phyloP scores from a whole-genome alignment of 2,113 vertebrate genomes.

The Grus americana region DNA sequence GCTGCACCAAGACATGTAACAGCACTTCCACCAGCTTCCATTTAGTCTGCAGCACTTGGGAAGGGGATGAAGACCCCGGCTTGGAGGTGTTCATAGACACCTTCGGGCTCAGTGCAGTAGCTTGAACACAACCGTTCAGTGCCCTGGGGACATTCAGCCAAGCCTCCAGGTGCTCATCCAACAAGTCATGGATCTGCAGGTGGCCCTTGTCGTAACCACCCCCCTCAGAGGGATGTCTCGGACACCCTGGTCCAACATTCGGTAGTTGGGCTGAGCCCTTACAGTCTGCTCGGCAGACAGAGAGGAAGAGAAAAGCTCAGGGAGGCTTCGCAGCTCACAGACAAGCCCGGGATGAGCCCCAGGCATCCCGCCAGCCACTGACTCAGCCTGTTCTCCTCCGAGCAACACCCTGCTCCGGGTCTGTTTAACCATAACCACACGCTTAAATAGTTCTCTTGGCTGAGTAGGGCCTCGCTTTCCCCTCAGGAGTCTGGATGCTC shows the following conservation, averaged over 20 bases:
- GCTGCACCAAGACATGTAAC: neutral
- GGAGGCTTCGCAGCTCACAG: neutral
- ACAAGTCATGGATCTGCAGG: neutral
- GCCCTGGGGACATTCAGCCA: neutral
- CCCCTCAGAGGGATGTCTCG: neutral
- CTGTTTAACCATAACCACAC: neutral
- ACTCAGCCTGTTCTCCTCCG: neutral
- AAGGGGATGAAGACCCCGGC: neutral
- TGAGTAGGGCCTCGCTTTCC: neutral
- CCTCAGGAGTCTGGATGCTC: neutral
- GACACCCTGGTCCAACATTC: neutral
- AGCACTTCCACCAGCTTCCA: neutral
- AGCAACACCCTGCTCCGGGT: neutral
- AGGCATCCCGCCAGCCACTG: neutral
- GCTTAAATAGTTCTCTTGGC: neutral
- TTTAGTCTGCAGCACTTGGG: neutral
- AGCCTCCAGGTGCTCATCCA: neutral
- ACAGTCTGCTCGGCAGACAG: neutral
- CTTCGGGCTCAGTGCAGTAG: too few relatives aligned
- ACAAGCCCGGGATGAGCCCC: neutral
- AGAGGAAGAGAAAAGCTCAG: neutral
- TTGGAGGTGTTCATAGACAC: neutral
- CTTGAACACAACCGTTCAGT: neutral
- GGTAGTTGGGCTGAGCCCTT: neutral
- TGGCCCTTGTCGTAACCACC: neutral